These are phyloP conservation scores for Caenorhabditis tropicalis DNA, from an alignment of 1,140 invertebrate species.

Conservation along the genomic window DNA sequence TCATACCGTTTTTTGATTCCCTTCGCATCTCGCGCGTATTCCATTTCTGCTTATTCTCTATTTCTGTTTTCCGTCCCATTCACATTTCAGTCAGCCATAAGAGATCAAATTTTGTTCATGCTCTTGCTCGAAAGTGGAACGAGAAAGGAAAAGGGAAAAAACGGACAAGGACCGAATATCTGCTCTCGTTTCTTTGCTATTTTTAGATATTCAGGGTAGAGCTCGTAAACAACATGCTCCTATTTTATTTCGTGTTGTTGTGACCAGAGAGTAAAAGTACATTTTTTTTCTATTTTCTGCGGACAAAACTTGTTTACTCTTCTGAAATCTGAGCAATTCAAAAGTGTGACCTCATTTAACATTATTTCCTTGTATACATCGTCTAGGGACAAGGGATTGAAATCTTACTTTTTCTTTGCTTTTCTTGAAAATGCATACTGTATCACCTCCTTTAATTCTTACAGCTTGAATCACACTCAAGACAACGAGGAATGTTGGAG, in stretches of 20 bases:
- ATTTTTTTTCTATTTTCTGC: not conserved
- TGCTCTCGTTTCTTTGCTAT: slow-evolving; percentile 28
- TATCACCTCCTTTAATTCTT: not conserved
- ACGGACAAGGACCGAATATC: slow-evolving; percentile 13
- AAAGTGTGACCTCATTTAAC: not conserved
- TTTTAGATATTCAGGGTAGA: not conserved
- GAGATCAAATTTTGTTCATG: not conserved
- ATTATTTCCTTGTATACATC: not conserved
- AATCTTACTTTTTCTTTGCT: too few relatives aligned
- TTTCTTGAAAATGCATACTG: too few relatives aligned
- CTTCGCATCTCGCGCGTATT: not conserved
- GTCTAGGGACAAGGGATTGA: too few relatives aligned
- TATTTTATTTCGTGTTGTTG: slow-evolving; percentile 9
- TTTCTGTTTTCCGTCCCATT: slow-evolving; percentile 2
- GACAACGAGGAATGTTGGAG: slow-evolving; percentile 26
- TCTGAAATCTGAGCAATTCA: not conserved
- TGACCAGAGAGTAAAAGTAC: slow-evolving; percentile 1
- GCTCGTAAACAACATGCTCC: slow-evolving; percentile 14
- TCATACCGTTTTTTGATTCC: not conserved
- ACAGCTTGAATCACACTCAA: not conserved
- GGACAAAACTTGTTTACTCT: not conserved
- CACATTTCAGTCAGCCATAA: not conserved
- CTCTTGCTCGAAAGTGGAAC: not conserved
- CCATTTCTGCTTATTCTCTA: not conserved
- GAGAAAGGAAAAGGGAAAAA: not conserved